Base-by-base conservation (phyloP, 2,797 vertebrate species). In the Catharus ustulatus region DNA sequence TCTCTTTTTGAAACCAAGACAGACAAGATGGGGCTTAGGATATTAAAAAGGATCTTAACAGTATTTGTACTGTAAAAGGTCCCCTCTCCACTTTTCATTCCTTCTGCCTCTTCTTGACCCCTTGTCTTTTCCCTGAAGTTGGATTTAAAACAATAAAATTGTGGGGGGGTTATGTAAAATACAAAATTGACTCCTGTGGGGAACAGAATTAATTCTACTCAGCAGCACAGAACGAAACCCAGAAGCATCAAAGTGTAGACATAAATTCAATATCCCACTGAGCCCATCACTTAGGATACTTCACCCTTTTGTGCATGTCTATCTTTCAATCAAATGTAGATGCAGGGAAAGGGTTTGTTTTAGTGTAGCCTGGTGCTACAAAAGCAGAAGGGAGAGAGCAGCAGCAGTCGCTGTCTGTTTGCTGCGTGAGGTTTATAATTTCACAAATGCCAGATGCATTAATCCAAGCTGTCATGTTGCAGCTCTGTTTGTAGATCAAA, bases 251-350 rank as follows among this genome's bases (percentile, higher is more conserved):
- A 95, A 95, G 77, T 36, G 3, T 68, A 63, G 87, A 94, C 92
- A 96, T 91, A 93, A 96, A 97, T 94, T 95, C 95, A 91, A 94
- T 96, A 95, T 95, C 91, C 95, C 84, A 85, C 93, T 91, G 96
- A 97, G 96, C 87, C 86, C 76, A 82, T 96, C 89, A 90, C 84
- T 95, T 96, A 94, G 94, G 64, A 77, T 80, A 89, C 82, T 86
- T 96, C 93, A 85, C 82, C 90, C 80, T 85, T 91, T 90, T 17
- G 20, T 87, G 82, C 48, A 68, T 52, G 91, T 89, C 96, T 94
- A 9, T 90, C 95, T 94, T 94, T 96, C 97, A 96, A 16, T 97
- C 93, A 95, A 95, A 89, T 32, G 82, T 93, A 88, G 72, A 90
- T 54, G 29, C 24, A 84, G 57, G 73, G 61, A 91, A 87, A 76